Conservation (phyloP, 2,113 vertebrate genomes). For the Pluvialis apricaria region DNA sequence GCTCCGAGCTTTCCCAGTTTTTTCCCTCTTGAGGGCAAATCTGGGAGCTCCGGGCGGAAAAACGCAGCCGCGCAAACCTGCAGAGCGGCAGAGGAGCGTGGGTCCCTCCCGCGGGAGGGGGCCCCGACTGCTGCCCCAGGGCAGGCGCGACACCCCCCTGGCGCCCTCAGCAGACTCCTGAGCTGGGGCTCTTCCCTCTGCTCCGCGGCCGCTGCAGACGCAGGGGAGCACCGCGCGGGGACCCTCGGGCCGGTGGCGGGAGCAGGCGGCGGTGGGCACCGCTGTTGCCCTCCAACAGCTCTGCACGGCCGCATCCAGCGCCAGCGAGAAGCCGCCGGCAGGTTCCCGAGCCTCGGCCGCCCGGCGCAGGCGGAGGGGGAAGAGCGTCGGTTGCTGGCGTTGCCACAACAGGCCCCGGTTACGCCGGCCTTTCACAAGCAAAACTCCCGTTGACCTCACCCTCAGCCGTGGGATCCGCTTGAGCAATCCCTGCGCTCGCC, state of each 20-base stretch:
- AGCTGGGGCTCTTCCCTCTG: accelerated
- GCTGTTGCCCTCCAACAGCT: accelerated
- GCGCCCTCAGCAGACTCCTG: accelerated
- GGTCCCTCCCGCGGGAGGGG: not conserved
- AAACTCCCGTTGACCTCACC: not conserved
- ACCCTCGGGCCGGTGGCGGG: not conserved
- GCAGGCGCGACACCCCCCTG: not conserved
- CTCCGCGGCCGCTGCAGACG: accelerated
- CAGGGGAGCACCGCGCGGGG: accelerated
- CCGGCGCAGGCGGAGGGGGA: not conserved
- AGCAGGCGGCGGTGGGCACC: not conserved
- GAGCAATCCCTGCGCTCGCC: not conserved
- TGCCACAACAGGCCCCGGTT: not conserved
- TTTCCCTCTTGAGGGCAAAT: not conserved
- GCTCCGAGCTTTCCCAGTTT: not conserved
- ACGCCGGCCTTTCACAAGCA: not conserved
- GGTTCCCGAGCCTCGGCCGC: not conserved
- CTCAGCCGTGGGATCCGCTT: not conserved
- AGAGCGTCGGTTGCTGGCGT: not conserved
- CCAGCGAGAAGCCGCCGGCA: not conserved
- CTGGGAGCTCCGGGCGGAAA: too few species aligned
- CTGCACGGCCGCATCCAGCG: accelerated
- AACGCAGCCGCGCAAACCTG: accelerated
- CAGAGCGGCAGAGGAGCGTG: accelerated
- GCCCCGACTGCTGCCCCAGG: not conserved